These are phyloP conservation scores for Tichodroma muraria DNA, from an alignment of 2,113 vertebrate genomes.

Conservation along the genomic window DNA sequence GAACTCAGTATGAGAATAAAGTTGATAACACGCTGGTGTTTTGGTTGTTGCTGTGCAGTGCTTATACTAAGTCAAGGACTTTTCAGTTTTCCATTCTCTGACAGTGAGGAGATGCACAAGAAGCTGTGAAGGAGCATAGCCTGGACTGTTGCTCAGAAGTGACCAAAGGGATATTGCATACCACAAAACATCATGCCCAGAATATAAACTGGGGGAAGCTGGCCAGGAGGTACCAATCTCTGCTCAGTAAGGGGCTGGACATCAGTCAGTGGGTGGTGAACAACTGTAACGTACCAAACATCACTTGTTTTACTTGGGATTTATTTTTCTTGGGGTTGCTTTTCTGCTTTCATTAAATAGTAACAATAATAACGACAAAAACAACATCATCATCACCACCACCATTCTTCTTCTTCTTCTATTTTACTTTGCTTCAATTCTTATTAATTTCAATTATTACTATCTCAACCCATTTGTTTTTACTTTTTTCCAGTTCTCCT, in stretches of 20 bases:
- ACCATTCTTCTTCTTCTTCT: no score
- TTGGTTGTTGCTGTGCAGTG: not conserved
- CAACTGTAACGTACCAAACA: not conserved
- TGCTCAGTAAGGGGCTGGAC: not conserved
- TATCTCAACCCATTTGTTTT: not conserved
- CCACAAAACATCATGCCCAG: not conserved
- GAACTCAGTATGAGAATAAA: not conserved
- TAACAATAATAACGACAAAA: not conserved
- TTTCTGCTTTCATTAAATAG: not conserved
- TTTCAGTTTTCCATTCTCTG: not conserved
- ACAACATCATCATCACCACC: not conserved
- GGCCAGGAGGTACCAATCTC: not conserved
- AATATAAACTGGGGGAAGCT: not conserved
- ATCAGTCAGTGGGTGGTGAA: not conserved
- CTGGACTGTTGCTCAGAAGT: not conserved
- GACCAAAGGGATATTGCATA: not conserved
- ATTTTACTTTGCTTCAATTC: not conserved
- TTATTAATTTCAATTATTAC: not conserved
- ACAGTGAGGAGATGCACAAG: not conserved
- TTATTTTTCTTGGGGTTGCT: not conserved
- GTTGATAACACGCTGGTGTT: not conserved
- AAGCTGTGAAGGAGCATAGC: not conserved
- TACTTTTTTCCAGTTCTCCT: not conserved
- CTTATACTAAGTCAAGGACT: not conserved
- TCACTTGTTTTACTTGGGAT: not conserved